phyloP scores from a whole-genome alignment of 2,113 vertebrate genomes.

The Murina feae region DNA sequence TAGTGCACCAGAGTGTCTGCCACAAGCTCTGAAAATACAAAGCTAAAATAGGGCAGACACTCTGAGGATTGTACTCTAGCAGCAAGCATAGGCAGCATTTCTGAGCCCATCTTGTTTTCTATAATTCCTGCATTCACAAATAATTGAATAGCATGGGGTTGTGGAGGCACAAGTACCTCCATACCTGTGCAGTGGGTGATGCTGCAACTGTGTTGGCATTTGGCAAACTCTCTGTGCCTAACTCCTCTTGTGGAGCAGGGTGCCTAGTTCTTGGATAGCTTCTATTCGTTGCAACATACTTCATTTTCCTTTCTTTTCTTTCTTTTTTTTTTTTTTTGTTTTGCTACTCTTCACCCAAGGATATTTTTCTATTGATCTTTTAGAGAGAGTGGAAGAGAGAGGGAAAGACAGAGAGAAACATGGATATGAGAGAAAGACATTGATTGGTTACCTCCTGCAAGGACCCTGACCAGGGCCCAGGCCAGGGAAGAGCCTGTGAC shows the following conservation, averaged over 20 bases:
- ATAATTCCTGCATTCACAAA: not conserved
- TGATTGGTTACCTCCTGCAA: too few relatives aligned
- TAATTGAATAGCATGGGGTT: not conserved
- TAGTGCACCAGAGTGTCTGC: not conserved
- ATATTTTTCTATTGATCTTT: too few relatives aligned
- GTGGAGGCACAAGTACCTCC: not conserved
- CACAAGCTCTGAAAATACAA: not conserved
- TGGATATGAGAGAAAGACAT: too few relatives aligned
- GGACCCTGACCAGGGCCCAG: too few relatives aligned
- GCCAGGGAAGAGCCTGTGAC: too few relatives aligned
- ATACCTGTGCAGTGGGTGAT: too few relatives aligned
- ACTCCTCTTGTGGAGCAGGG: not conserved
- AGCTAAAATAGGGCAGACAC: constrained; percentile 5
- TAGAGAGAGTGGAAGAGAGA: too few relatives aligned
- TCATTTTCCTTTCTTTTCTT: not conserved
- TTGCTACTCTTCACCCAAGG: too few relatives aligned
- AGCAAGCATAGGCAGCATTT: not conserved
- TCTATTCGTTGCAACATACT: not conserved
- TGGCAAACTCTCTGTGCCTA: not conserved
- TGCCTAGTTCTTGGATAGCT: not conserved
- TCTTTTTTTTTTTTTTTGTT: too few relatives aligned
- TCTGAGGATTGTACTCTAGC: not conserved
- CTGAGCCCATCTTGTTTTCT: not conserved
- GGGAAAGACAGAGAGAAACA: too few relatives aligned
- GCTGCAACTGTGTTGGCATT: not conserved